Conservation (phyloP, 2,888 invertebrate species). For the Bombylius discolor region DNA sequence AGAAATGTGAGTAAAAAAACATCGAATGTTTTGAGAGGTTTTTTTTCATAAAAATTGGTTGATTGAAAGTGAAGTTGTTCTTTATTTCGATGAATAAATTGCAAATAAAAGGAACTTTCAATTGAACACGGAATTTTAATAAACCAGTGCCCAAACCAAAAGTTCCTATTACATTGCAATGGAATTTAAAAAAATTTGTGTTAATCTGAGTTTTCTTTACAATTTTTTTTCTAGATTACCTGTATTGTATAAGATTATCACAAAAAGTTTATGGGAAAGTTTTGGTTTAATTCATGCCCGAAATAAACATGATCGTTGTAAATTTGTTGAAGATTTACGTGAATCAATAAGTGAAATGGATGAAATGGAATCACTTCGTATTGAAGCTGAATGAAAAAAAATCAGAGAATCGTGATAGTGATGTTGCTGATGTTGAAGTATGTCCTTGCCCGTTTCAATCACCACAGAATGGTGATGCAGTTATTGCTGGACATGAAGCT, state of each 20-base stretch:
- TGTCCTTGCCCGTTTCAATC: constrained; percentile 40
- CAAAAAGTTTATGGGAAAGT: constrained; percentile 85
- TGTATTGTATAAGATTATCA: constrained; percentile 82
- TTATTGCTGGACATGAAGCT: constrained; percentile 35
- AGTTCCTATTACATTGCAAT: no score
- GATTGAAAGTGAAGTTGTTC: no score
- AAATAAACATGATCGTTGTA: constrained; percentile 95
- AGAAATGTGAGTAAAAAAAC: no score
- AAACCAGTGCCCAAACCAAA: no score
- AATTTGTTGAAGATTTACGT: constrained; percentile 94
- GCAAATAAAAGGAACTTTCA: no score
- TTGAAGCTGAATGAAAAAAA: constrained; percentile 82
- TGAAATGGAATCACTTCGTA: constrained; percentile 92
- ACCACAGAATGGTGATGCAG: constrained; percentile 24
- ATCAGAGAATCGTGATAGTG: constrained; percentile 70
- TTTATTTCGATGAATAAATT: no score
- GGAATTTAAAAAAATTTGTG: background rate
- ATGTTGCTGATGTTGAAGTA: constrained; percentile 81
- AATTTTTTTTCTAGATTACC: constrained; percentile 58
- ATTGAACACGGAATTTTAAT: no score
- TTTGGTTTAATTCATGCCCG: constrained; percentile 86
- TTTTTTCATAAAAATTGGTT: no score
- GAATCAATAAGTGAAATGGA: constrained; percentile 98
- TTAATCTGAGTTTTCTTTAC: background rate
- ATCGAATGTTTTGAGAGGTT: no score